Base-by-base conservation (phyloP, 2,797 vertebrate species). In the Trichosurus vulpecula region DNA sequence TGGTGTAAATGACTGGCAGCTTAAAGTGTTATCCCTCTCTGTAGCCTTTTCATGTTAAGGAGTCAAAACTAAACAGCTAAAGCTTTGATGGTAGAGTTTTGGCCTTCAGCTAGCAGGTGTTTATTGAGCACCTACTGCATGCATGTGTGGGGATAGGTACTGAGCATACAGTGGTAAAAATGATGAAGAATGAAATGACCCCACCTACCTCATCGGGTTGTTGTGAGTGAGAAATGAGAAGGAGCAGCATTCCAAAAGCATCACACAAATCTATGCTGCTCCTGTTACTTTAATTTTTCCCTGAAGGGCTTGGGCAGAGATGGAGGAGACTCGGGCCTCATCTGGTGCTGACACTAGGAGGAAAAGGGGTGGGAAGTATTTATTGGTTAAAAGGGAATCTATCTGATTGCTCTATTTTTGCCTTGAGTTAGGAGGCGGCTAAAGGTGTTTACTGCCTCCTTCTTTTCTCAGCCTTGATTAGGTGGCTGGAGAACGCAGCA, bases 371-470 rank as follows among this genome's bases (percentile, higher is more conserved):
- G 74, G 74, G 74, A 47, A 87, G 74, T 87, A 87, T 87, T 87
- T 87, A 87, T 87, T 87, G 74, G 74, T 87, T 87, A 87, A 87
- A 87, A 81, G 74, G 74, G 74, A 47, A 87, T 51, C 25, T 87
- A 87, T 87, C 74, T 87, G 74, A 87, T 87, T 87, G 74, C 74
- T 87, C 74, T 87, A 87, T 87, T 87, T 87, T 87, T 87, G 41
- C 74, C 74, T 51, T 51, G 74, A 87, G 74, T 87, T 87, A 27
- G 74, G 25, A 87, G 74, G 74, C 9, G 8, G 74, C 41, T 87
- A 87, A 27, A 41, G 41, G 74, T 87, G 74, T 87, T 87, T 87
- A 87, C 41, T 87, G 41, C 74, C 41, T 87, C 74, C 41, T 87
- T 12, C 51, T 81, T 87, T 51, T 14, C 22, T 87, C 74, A 87